Conservation (phyloP, 2,113 vertebrate genomes). For the Gyps fulvus region DNA sequence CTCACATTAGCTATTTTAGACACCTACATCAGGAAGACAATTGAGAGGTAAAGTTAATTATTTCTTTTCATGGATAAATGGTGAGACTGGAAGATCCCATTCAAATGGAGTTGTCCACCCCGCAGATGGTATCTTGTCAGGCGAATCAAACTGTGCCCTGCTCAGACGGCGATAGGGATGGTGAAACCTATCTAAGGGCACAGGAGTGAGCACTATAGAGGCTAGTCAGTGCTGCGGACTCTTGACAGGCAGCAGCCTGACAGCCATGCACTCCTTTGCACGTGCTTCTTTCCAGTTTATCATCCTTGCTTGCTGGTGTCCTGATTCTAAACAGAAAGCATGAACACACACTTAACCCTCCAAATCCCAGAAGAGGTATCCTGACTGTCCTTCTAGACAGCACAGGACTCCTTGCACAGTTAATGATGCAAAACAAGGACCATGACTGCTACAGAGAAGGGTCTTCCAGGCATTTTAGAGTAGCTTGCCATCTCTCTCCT, state of each 20-base stretch:
- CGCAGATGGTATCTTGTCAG: neutral
- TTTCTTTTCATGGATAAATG: neutral
- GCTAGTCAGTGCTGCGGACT: neutral
- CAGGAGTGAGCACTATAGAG: neutral
- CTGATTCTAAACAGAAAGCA: neutral
- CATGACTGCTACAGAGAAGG: neutral
- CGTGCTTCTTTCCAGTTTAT: neutral
- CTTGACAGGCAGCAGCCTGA: neutral
- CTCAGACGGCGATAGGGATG: neutral
- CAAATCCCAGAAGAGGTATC: neutral
- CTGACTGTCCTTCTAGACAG: neutral
- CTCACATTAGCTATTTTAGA: neutral
- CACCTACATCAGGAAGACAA: neutral
- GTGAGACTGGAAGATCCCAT: neutral
- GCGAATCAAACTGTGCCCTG: neutral
- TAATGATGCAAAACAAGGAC: neutral
- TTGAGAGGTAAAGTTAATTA: neutral
- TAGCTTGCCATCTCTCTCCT: neutral
- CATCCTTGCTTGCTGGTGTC: neutral
- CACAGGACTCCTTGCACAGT: neutral
- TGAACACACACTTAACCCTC: neutral
- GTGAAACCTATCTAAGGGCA: neutral
- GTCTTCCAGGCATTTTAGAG: neutral
- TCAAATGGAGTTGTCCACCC: neutral
- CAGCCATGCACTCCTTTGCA: neutral